Evolutionary conservation across 1,140 invertebrate species (phyloP), one percentile per base, ranked within the genome.

Genomic region (Aleiodes sp.): DNA sequence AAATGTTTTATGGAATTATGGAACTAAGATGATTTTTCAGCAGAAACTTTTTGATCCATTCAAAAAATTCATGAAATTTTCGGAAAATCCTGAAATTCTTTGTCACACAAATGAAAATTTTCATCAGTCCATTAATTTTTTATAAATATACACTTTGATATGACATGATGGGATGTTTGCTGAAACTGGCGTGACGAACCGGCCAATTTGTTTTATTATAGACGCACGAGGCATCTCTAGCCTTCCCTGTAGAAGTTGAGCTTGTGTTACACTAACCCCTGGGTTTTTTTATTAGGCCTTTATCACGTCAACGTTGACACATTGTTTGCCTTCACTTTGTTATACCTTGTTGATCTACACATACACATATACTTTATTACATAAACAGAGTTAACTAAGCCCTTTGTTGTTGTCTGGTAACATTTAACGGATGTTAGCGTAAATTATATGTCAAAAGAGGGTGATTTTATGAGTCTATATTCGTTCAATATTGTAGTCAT

Each of bases 121-220:
- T n/a, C n/a, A n/a, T n/a, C n/a, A n/a, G n/a, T n/a, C n/a, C n/a
- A n/a, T n/a, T n/a, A n/a, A n/a, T n/a, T n/a, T n/a, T n/a, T n/a
- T n/a, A n/a, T n/a, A n/a, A n/a, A n/a, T n/a, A n/a, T n/a, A n/a
- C n/a, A n/a, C n/a, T n/a, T n/a, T n/a, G n/a, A n/a, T n/a, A n/a
- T n/a, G n/a, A n/a, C n/a, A n/a, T n/a, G n/a, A n/a, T n/a, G n/a
- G n/a, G n/a, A n/a, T n/a, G n/a, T n/a, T n/a, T n/a, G n/a, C n/a
- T n/a, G n/a, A n/a, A 71, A 67, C 70, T 70, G 72, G 73, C 68
- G 31, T 60, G 61, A 70, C 73, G 68, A 43, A 70, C 57, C 61
- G 31, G 43, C 71, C 74, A 78, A 77, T 77, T 77, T 77, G 68
- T 77, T 75, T 77, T 74, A 76, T 78, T 77, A 77, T 66, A 56